Conservation (phyloP, 2,113 vertebrate species). For the Syrmaticus mikado region DNA sequence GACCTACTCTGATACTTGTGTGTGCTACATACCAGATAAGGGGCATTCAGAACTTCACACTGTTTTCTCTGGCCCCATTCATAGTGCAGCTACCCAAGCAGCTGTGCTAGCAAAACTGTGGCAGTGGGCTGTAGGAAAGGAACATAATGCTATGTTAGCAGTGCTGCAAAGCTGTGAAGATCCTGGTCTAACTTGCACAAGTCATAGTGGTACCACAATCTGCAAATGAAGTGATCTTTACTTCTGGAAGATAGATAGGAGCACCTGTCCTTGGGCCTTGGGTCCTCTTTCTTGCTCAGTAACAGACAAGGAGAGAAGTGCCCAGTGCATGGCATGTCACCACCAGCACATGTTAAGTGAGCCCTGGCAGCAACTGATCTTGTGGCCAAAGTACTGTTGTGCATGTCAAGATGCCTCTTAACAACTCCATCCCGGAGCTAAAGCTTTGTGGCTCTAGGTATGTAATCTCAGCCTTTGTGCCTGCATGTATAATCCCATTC, state of each 20-base stretch:
- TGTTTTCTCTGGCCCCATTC: background rate
- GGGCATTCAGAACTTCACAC: background rate
- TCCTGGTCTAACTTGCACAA: background rate
- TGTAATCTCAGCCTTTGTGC: background rate
- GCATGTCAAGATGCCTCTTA: background rate
- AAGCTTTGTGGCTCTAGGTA: background rate
- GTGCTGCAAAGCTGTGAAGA: background rate
- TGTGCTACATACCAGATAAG: background rate
- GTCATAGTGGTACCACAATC: background rate
- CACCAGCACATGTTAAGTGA: accelerated
- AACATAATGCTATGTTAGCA: background rate
- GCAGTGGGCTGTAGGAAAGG: background rate
- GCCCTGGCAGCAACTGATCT: background rate
- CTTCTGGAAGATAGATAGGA: background rate
- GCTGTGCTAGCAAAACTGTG: background rate
- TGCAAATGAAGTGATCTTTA: background rate
- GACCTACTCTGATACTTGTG: background rate
- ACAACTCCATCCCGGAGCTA: background rate
- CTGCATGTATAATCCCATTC: background rate
- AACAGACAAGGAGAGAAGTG: background rate
- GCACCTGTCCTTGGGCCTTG: background rate
- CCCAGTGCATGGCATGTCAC: accelerated
- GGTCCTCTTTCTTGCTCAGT: background rate
- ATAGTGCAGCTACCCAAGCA: slow-evolving; percentile 24
- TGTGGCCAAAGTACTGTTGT: background rate